Conservation (phyloP, 2,888 invertebrate species). For the Chalcis sispes region DNA sequence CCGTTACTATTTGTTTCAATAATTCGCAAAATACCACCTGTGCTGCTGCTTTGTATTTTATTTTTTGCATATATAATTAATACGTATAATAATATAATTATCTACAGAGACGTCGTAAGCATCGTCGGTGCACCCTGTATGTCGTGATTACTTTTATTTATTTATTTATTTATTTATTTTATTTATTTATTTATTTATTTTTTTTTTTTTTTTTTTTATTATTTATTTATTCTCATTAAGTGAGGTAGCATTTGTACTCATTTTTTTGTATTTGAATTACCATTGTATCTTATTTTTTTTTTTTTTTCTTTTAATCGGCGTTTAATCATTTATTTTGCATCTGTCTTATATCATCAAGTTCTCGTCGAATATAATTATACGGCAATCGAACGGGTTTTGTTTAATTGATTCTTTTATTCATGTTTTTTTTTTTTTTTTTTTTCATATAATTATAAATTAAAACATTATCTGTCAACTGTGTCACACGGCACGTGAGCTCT, state of each 20-base stretch:
- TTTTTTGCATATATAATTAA: conserved; percentile 50
- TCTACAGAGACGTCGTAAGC: conserved; percentile 68
- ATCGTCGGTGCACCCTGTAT: conserved; percentile 74
- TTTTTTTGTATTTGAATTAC: conserved; percentile 69
- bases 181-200: conserved; percentile 21
- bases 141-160: conserved; percentile 63
- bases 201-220: conserved; percentile 16
- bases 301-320: conserved; percentile 46
- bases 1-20: conserved; percentile 55
- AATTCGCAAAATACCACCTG: conserved; percentile 64
- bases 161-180: too few species aligned
- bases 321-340: conserved; percentile 44
- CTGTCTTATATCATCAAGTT: conserved; percentile 30
- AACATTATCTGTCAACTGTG: too few species aligned
- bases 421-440: too few species aligned
- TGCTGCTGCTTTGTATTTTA: conserved; percentile 51
- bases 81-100: conserved; percentile 61
- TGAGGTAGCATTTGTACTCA: conserved; percentile 75
- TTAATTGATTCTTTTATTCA: too few species aligned
- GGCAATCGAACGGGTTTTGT: conserved; percentile 40
- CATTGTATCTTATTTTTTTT: conserved; percentile 42
- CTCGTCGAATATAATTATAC: conserved; percentile 17
- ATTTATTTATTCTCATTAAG: conserved; percentile 32
- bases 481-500: conserved; percentile 10
- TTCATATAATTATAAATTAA: too few species aligned